Evolutionary conservation across 1,140 invertebrate genomes (phyloP).

Genomic region (Chelonus insularis): DNA sequence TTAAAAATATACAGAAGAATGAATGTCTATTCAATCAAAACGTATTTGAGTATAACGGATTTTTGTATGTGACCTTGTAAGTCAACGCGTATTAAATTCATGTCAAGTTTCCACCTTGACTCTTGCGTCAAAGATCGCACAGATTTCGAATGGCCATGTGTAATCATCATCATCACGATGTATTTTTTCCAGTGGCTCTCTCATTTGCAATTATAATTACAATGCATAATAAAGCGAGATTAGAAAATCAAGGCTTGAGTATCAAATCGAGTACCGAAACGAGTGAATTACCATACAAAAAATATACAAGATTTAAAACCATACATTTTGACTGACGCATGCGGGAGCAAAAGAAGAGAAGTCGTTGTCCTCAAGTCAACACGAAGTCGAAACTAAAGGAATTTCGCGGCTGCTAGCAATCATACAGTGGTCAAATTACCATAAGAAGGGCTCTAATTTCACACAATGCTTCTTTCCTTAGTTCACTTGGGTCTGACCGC

Average conservation of each 20-base stretch:
- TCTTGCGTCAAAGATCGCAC: slow-evolving; percentile 7
- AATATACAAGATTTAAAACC: slow-evolving; percentile 22
- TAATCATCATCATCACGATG: neutral
- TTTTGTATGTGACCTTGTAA: slow-evolving; percentile 2
- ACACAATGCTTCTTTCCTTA: slow-evolving; percentile 40
- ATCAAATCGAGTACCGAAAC: slow-evolving; percentile 20
- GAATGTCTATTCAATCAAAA: neutral
- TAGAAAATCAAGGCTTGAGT: slow-evolving; percentile 22
- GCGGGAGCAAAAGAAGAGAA: slow-evolving; percentile 9
- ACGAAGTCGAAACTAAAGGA: slow-evolving; percentile 39
- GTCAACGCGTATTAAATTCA: slow-evolving; percentile 3
- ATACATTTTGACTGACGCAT: slow-evolving; percentile 1
- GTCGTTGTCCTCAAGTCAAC: slow-evolving; percentile 37
- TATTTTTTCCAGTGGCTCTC: neutral
- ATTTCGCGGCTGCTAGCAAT: slow-evolving; percentile 40
- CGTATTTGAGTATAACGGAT: neutral
- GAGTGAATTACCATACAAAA: slow-evolving; percentile 27
- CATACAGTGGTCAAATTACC: slow-evolving; percentile 55
- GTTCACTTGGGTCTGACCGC: slow-evolving; percentile 20
- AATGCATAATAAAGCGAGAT: slow-evolving; percentile 22
- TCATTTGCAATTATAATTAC: slow-evolving; percentile 28
- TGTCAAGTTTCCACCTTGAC: slow-evolving; percentile 10
- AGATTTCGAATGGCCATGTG: neutral
- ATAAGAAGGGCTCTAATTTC: slow-evolving; percentile 58
- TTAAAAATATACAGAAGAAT: neutral